Evolutionary conservation across 2,113 vertebrate species (phyloP), one percentile per base, ranked within the genome.

Genomic region (Aegithalos caudatus): DNA sequence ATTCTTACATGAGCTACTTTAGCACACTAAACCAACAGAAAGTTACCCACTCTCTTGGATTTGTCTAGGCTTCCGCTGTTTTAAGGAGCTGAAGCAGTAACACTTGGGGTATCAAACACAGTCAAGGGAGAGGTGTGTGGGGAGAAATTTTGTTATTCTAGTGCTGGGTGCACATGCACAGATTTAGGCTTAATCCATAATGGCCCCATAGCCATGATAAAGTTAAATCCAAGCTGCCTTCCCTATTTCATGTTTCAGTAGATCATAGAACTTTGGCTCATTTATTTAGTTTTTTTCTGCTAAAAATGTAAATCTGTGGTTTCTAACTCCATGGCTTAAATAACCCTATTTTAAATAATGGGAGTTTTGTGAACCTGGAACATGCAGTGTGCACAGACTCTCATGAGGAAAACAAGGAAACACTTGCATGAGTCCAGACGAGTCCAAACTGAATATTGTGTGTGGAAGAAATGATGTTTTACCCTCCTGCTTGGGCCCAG

Each of bases 131-230:
- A 53, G 13, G 7, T 45, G 5, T 60, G 24, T 80, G 45, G 16
- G 38, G 25, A 64, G 64, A 80, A 33, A 24, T 47, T 10, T 44
- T 51, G 8, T 81, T 77, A 19, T 27, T 40, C 20, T 45, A 71
- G 33, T 2, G 10, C 5, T 18, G 65, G 8, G 20, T 79, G n/a
- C 20, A 12, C 0, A 0, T 15, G 14, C 24, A 64, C 13, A 17
- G 62, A 21, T 83, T 90, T 48, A 47, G 37, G 14, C 7, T 86
- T 85, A 56, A 82, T 50, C 53, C 1, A 4, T 31, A 76, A 20
- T 28, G 44, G 28, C 73, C 48, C 25, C 1, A 0, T 64, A 81
- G 19, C 35, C 5, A 8, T 0, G 2, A 37, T 86, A 28, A 86
- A 80, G 14, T 31, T 37, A n/a, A 86, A 23, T 65, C 35, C 33